Percentiles rank a stretch among this genome's conserved stretches.
These are phyloP conservation scores for Mimachlamys varia DNA, from an alignment of 2,888 invertebrate genomes.

Conservation along the genomic window DNA sequence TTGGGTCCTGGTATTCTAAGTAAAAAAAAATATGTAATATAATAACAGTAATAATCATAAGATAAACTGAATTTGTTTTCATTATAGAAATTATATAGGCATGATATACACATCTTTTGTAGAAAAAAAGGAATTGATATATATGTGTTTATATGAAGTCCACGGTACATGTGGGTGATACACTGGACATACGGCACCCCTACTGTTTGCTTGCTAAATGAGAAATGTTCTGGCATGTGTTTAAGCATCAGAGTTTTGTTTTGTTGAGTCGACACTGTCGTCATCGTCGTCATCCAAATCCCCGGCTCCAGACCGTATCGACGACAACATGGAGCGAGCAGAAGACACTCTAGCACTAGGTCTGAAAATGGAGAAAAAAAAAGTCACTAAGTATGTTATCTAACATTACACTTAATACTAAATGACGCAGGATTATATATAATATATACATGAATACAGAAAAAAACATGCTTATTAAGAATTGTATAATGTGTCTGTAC, in stretches of 20 bases:
- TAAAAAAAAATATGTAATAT: neutral
- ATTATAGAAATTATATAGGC: slow-evolving; percentile 28
- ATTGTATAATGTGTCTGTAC: neutral
- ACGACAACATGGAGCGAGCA: slow-evolving; percentile 57
- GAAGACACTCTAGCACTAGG: slow-evolving; percentile 62
- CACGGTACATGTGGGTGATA: neutral
- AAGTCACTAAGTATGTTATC: neutral
- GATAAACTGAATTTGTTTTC: slow-evolving; percentile 3
- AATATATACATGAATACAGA: neutral
- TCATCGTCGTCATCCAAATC: slow-evolving; percentile 61
- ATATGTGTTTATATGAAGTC: slow-evolving; percentile 9
- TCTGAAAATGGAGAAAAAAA: slow-evolving; percentile 55
- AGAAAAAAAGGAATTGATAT: neutral
- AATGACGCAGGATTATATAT: neutral
- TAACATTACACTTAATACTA: neutral
- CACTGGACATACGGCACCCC: neutral
- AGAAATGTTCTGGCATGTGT: slow-evolving; percentile 37
- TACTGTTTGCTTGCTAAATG: neutral
- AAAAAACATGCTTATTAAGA: too few relatives aligned
- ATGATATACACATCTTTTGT: slow-evolving; percentile 31
- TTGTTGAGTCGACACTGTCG: slow-evolving; percentile 54
- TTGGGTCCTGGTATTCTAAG: neutral
- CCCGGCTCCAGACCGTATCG: slow-evolving; percentile 51
- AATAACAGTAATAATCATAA: neutral
- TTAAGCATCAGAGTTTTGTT: slow-evolving; percentile 61